Percentiles rank a stretch among this genome's conserved stretches.
Conservation (phyloP, 2,888 invertebrate species). For the Hypsopygia costalis region DNA sequence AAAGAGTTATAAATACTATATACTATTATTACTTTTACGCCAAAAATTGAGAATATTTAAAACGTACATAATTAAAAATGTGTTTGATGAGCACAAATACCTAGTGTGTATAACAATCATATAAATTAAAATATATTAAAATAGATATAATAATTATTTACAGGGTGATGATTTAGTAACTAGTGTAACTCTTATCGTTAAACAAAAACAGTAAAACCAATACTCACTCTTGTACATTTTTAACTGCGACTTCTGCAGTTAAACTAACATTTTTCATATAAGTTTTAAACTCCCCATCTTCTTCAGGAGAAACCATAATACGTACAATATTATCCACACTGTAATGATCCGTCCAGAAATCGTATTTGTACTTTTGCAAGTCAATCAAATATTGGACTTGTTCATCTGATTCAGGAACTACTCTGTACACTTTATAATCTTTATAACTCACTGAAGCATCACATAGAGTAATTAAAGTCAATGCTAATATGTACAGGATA, state of each 20-base stretch:
- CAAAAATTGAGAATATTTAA: too few species aligned
- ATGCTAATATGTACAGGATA: conserved; percentile 6
- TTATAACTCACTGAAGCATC: conserved; percentile 54
- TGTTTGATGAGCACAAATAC: too few species aligned
- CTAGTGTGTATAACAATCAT: too few species aligned
- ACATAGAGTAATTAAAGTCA: conserved; percentile 9
- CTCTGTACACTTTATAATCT: conserved; percentile 78
- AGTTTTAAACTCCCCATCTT: conserved; percentile 29
- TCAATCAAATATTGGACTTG: conserved; percentile 68
- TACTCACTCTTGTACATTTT: conserved; percentile 47
- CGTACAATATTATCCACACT: conserved; percentile 44
- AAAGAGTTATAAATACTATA: too few species aligned
- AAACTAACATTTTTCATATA: conserved; percentile 30
- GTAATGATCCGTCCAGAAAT: conserved; percentile 48
- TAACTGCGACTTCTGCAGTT: conserved; percentile 26
- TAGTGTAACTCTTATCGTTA: too few species aligned
- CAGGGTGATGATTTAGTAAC: too few species aligned
- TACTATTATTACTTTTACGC: too few species aligned
- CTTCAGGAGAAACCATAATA: conserved; percentile 38
- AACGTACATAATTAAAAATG: too few species aligned
- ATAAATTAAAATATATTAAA: too few species aligned
- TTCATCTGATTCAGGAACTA: conserved; percentile 55
- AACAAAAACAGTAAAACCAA: neutral
- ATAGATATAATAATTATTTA: too few species aligned
- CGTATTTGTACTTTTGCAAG: conserved; percentile 50